Conservation (phyloP, 2,888 invertebrate species). For the Agonum fuliginosum region DNA sequence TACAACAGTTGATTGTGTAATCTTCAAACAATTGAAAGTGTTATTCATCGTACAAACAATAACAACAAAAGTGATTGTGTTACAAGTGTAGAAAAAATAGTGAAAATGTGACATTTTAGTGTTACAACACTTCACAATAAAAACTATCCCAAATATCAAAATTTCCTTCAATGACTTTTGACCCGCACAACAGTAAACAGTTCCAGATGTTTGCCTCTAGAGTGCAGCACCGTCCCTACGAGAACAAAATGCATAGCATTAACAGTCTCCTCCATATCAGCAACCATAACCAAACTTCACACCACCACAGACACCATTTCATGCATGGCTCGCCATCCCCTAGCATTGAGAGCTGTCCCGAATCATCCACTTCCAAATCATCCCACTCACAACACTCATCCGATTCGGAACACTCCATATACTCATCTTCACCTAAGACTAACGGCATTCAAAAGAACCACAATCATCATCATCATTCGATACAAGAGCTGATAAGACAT, state of each 20-base stretch:
- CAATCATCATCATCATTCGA: conserved; percentile 78
- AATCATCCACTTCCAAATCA: conserved; percentile 64
- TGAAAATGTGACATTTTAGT: conserved; percentile 28
- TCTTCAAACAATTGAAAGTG: neutral
- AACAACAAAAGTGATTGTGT: neutral
- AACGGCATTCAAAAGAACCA: conserved; percentile 65
- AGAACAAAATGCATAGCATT: conserved; percentile 55
- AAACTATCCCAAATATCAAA: neutral
- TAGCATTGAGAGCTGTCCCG: conserved; percentile 68
- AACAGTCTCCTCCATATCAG: conserved; percentile 51
- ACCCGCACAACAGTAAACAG: conserved; percentile 4
- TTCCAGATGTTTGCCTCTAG: conserved; percentile 51
- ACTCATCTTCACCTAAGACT: conserved; percentile 58
- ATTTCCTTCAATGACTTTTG: conserved; percentile 32
- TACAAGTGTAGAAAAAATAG: neutral
- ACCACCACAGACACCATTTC: conserved; percentile 66
- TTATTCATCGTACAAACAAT: neutral
- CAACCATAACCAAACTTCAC: conserved; percentile 65
- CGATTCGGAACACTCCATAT: conserved; percentile 54
- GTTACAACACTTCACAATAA: neutral
- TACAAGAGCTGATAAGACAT: conserved; percentile 85
- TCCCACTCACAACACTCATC: conserved; percentile 52
- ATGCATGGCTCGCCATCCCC: conserved; percentile 52
- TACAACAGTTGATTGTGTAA: neutral
- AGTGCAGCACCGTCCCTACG: conserved; percentile 34